A percentile compares a stretch with the other conserved stretches of the same genome.
Evolutionary conservation across 2,797 vertebrate genomes (phyloP).

Genomic region (Borostomias antarcticus): DNA sequence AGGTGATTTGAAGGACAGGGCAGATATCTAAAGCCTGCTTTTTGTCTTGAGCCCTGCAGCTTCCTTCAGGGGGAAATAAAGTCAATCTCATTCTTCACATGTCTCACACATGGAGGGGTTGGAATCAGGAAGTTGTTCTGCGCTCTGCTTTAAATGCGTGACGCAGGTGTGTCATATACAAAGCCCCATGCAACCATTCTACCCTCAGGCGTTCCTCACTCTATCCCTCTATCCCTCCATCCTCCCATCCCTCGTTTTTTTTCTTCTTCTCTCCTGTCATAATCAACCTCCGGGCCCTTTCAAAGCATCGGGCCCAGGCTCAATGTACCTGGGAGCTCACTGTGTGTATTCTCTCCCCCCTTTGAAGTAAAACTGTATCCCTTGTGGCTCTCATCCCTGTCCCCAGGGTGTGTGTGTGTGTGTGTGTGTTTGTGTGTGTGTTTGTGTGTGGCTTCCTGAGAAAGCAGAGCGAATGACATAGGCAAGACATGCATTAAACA

Average conservation of each 20-base stretch:
- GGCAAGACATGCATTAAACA: conserved; percentile 62
- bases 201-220: too few relatives aligned
- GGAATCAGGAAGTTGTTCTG: too few relatives aligned
- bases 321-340: neutral
- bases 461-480: conserved; percentile 39
- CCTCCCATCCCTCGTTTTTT: neutral
- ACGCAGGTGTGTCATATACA: too few relatives aligned
- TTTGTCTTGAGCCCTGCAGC: too few relatives aligned
- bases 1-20: too few relatives aligned
- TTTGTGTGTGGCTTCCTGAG: conserved; percentile 32
- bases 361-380: neutral
- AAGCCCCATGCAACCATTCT: too few relatives aligned
- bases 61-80: too few relatives aligned
- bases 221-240: neutral
- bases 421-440: conserved; percentile 2
- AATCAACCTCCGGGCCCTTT: neutral
- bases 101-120: too few relatives aligned
- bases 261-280: too few relatives aligned
- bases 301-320: neutral
- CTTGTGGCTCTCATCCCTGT: neutral
- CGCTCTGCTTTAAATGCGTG: too few relatives aligned
- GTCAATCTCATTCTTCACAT: too few relatives aligned
- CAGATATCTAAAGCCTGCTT: too few relatives aligned
- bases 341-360: neutral
- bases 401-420: neutral